Percentiles rank a stretch among this genome's conserved stretches.
These are phyloP conservation scores for Pseudococcus longispinus DNA, from an alignment of 2,888 invertebrate genomes.

Conservation along the genomic window DNA sequence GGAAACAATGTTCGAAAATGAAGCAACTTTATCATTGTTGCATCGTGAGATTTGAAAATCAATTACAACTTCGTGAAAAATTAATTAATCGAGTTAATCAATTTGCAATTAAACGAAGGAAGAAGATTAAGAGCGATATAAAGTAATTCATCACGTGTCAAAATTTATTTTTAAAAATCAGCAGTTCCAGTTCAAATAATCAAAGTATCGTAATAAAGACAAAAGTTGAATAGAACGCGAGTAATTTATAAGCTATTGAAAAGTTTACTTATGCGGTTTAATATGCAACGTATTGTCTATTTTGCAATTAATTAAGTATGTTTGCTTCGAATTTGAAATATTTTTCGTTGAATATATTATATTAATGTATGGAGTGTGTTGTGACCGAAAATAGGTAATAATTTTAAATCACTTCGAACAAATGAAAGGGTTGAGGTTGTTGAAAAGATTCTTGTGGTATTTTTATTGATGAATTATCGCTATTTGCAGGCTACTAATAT, in stretches of 20 bases:
- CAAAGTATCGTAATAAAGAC: background rate
- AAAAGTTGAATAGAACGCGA: background rate
- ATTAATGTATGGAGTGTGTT: background rate
- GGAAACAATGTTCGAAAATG: no score
- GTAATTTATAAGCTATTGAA: background rate
- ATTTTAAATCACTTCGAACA: background rate
- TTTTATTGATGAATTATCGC: background rate
- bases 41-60: background rate
- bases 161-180: background rate
- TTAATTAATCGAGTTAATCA: background rate
- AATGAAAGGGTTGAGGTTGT: background rate
- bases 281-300: background rate
- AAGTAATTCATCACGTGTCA: background rate
- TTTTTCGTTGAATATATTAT: background rate
- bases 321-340: background rate
- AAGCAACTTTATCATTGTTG: background rate
- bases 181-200: background rate
- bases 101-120: background rate
- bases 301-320: background rate
- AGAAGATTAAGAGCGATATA: background rate
- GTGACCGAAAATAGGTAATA: background rate
- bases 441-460: background rate
- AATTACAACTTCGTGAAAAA: background rate
- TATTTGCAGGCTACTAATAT: background rate
- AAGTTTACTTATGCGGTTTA: background rate